Percentiles rank a stretch among this genome's conserved stretches.
These are phyloP conservation scores for Netelia melanura DNA, from an alignment of 2,888 invertebrate species.

Conservation along the genomic window DNA sequence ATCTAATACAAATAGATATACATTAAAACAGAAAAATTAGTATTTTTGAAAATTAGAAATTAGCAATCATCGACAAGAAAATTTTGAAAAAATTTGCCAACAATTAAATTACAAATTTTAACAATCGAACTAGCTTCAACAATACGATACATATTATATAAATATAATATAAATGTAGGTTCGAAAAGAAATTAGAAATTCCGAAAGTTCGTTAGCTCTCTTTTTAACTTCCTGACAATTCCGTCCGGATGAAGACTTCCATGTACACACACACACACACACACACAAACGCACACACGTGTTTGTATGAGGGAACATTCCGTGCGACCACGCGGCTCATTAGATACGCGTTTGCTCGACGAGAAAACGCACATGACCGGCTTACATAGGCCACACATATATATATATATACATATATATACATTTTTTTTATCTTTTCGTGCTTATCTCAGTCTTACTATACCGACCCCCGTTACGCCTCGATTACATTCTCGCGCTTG, in stretches of 20 bases:
- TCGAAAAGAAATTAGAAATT: not conserved
- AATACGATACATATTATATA: too few relatives aligned
- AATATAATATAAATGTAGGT: not conserved
- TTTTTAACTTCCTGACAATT: not conserved
- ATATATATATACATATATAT: not conserved
- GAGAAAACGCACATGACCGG: conserved; percentile 25
- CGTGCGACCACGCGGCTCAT: conserved; percentile 56
- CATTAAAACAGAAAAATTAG: too few relatives aligned
- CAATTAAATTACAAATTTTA: too few relatives aligned
- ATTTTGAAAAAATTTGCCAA: too few relatives aligned
- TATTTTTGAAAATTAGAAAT: too few relatives aligned
- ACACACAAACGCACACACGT: not conserved
- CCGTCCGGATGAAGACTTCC: not conserved
- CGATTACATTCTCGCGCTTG: conserved; percentile 29
- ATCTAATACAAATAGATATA: too few relatives aligned
- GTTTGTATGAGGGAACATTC: conserved; percentile 38
- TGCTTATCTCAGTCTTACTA: not conserved
- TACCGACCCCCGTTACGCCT: conserved; percentile 39
- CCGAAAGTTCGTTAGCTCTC: not conserved
- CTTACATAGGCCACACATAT: not conserved
- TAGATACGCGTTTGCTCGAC: conserved; percentile 31
- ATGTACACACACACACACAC: not conserved
- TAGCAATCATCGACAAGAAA: too few relatives aligned
- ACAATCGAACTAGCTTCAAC: too few relatives aligned
- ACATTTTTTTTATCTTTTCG: not conserved